Base-by-base conservation (phyloP, 2,797 vertebrate genomes). In the Spinus pinus region DNA sequence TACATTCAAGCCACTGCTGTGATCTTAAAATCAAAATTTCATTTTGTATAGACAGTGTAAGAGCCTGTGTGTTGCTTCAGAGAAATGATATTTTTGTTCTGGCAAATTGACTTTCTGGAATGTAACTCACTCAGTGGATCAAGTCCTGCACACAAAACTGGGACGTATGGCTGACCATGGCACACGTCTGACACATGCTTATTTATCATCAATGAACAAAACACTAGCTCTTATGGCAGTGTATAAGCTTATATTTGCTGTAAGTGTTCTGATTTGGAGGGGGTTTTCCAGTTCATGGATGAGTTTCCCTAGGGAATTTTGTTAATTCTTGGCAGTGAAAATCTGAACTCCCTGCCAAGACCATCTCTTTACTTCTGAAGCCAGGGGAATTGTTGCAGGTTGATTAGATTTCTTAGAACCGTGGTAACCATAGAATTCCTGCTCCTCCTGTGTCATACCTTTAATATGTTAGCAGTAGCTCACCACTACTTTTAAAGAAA, bases 1-100 rank as follows among this genome's bases (percentile, higher is more conserved):
- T 74, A 64, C 49, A 88, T 86, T 81, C 81, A 82, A 87, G 80
- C 21, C 28, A 74, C 14, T 86, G 57, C 79, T 83, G 50, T 9
- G 6, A 77, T 86, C 71, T 77, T 89, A 87, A 88, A 81, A 81
- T 62, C 73, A 49, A n/a, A 73, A 60, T 82, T 75, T 89, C 44
- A 30, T 47, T 84, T 91, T 12, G 0, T 54, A 31, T 19, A 58
- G 81, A 75, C 71, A 85, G 30, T 74, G 2, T 74, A 62, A 70
- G 30, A 93, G 18, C 47, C 58, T 75, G 44, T 72, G 71, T 71
- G 57, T 77, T 66, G 33, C 33, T 79, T 92, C 69, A 87, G 60
- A 62, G 39, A 75, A 89, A 49, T 39, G 49, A 74, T 49, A 20
- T 81, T 78, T 85, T 67, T 91, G 30, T 86, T 78, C 57, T 72